Evolutionary conservation across 2,888 invertebrate genomes (phyloP).

Genomic region (Tipula vernalis): DNA sequence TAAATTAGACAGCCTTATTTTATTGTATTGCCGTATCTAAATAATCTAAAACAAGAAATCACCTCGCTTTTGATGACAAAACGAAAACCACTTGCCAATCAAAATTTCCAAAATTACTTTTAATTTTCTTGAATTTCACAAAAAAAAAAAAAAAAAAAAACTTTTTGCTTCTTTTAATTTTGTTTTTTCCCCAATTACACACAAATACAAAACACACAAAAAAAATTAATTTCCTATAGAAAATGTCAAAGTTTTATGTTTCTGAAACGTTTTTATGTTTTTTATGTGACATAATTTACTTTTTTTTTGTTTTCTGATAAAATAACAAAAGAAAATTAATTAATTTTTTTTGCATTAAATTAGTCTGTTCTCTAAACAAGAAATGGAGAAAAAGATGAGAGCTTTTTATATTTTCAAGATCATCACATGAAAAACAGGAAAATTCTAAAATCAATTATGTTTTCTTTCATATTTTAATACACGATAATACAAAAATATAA

Average conservation of each 20-base stretch:
- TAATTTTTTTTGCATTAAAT: neutral
- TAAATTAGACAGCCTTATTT: neutral
- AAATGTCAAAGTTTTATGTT: neutral
- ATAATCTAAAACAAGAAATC: neutral
- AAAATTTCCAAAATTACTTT: neutral
- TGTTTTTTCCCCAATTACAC: neutral
- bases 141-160: neutral
- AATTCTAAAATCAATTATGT: neutral
- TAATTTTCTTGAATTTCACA: neutral
- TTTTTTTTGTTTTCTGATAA: neutral
- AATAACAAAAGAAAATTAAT: neutral
- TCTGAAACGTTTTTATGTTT: neutral
- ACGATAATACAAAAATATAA: neutral
- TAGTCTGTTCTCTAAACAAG: neutral
- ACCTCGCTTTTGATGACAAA: neutral
- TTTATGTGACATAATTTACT: neutral
- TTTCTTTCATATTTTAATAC: neutral
- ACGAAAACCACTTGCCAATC: neutral
- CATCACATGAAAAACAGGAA: neutral
- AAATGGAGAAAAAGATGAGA: neutral
- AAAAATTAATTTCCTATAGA: neutral
- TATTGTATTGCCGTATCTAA: neutral
- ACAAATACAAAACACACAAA: neutral
- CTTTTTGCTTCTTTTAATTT: neutral
- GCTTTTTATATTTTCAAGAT: neutral